Percentiles rank a stretch among this genome's conserved stretches.
phyloP scores from a whole-genome alignment of 2,888 invertebrate genomes.

The Linnaemya vulpina region DNA sequence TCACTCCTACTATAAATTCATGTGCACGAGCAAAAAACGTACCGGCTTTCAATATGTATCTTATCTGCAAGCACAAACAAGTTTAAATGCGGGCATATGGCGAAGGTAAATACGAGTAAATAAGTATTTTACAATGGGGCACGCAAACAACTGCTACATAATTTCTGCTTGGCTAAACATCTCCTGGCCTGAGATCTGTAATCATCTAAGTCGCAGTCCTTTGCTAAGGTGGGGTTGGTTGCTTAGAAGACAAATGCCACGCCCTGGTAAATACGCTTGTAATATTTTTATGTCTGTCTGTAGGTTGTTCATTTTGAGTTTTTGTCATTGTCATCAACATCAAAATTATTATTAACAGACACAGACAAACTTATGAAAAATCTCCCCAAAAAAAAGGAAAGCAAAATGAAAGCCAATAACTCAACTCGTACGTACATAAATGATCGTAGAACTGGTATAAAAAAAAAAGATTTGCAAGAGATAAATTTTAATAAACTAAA shows the following conservation, averaged over 20 bases:
- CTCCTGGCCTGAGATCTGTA: conserved; percentile 36
- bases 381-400: background rate
- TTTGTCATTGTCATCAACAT: conserved; percentile 52
- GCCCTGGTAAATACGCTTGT: conserved; percentile 55
- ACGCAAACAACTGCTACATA: conserved; percentile 34
- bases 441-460: background rate
- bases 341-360: conserved; percentile 12
- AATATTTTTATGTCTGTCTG: background rate
- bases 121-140: background rate
- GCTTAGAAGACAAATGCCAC: conserved; percentile 52
- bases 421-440: too few species aligned
- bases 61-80: background rate
- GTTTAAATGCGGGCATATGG: conserved; percentile 24
- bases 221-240: conserved; percentile 64
- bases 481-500: too few species aligned
- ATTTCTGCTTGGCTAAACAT: conserved; percentile 57
- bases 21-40: background rate
- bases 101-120: background rate
- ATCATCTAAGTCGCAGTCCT: conserved; percentile 28
- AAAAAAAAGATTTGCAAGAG: too few species aligned
- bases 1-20: conserved; percentile 22
- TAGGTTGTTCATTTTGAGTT: conserved; percentile 19
- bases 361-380: background rate
- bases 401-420: conserved; percentile 10
- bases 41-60: conserved; percentile 17